Evolutionary conservation across 2,797 vertebrate species (phyloP).

Genomic region (Champsocephalus esox): DNA sequence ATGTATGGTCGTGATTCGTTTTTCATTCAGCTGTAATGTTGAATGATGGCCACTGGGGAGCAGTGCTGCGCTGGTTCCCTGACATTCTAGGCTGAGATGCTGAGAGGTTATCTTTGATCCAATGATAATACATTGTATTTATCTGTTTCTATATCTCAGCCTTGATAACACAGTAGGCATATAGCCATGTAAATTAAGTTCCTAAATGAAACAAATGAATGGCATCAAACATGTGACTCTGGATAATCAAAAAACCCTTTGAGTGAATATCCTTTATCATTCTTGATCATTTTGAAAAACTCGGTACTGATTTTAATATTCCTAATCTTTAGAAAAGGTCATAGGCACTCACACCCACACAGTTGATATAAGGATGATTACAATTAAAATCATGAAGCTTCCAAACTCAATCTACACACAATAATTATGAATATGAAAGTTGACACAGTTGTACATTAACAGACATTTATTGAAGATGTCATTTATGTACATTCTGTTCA

Average conservation of each 20-base stretch:
- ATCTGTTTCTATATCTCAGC: too few relatives aligned
- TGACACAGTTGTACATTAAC: not conserved
- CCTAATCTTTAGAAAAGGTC: too few relatives aligned
- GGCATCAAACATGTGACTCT: not conserved
- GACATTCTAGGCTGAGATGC: not conserved
- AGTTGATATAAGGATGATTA: too few relatives aligned
- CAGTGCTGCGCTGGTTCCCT: slow-evolving; percentile 22
- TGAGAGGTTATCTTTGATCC: not conserved
- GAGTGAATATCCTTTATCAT: not conserved
- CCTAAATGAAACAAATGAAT: not conserved
- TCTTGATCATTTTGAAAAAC: too few relatives aligned
- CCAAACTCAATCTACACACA: not conserved
- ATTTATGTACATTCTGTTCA: not conserved
- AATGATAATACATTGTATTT: not conserved
- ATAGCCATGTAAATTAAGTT: not conserved
- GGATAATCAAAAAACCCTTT: not conserved
- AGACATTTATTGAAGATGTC: not conserved
- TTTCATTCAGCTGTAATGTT: slow-evolving; percentile 34
- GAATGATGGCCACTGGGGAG: slow-evolving; percentile 26
- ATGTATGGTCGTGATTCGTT: not conserved
- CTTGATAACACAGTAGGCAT: too few relatives aligned
- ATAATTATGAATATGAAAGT: not conserved
- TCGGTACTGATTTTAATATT: too few relatives aligned
- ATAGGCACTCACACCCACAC: too few relatives aligned
- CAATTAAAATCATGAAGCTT: too few relatives aligned